Conservation (phyloP, 2,113 vertebrate genomes). For the Argyrosomus japonicus region DNA sequence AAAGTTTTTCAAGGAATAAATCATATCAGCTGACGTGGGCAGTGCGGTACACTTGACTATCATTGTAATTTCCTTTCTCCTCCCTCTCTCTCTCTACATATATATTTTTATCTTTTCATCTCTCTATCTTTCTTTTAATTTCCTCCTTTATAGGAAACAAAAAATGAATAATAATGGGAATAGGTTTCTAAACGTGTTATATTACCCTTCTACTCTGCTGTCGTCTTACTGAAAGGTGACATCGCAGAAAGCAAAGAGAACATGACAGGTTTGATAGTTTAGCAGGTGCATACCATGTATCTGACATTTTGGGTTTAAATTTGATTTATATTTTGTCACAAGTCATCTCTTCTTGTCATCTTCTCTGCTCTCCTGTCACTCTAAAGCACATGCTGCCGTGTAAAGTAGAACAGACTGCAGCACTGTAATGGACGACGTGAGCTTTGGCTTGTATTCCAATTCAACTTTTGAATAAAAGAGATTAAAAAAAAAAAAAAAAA, state of each 20-base stretch:
- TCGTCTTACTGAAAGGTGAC: background rate
- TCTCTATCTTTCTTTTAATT: background rate
- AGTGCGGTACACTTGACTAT: background rate
- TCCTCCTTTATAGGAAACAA: background rate
- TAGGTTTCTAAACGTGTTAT: background rate
- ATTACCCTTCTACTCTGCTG: background rate
- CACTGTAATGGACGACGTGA: background rate
- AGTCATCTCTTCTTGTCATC: background rate
- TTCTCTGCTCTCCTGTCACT: slow-evolving; percentile 19
- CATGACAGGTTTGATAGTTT: slow-evolving; percentile 15
- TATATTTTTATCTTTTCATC: background rate
- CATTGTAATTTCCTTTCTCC: background rate
- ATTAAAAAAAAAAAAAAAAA: no score
- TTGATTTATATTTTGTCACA: slow-evolving; percentile 34
- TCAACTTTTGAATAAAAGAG: background rate
- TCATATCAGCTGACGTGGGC: background rate
- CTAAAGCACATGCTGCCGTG: background rate
- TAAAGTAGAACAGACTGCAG: slow-evolving; percentile 19
- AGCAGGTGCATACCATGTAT: background rate
- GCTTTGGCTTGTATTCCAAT: background rate
- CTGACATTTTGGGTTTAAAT: slow-evolving; percentile 23
- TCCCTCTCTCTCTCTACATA: background rate
- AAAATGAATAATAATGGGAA: background rate
- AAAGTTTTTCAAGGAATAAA: background rate
- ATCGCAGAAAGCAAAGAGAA: background rate